Evolutionary conservation across 92 coral and sea anemone genomes (phyloP).

Genomic region (Epizoanthus scotinus): DNA sequence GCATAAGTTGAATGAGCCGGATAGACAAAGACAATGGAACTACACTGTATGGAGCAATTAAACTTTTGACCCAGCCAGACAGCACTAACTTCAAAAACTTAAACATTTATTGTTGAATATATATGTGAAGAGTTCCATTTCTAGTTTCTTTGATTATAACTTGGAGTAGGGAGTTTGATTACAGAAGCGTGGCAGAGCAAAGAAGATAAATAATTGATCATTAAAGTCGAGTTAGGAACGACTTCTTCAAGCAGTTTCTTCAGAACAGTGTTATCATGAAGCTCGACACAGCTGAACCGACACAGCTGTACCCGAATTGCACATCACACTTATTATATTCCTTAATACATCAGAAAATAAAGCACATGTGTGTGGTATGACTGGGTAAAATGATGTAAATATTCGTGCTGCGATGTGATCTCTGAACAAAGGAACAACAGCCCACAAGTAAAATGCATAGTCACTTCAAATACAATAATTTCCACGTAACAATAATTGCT

Average conservation of each 20-base stretch:
- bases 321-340: neutral
- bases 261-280: neutral
- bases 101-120: neutral
- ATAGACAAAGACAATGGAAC: neutral
- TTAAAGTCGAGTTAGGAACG: conserved; percentile 17
- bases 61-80: conserved; percentile 3
- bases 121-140: neutral
- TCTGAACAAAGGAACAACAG: conserved; percentile 35
- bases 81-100: neutral
- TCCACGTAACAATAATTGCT: conserved; percentile 29
- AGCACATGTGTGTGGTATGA: neutral
- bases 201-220: conserved; percentile 56
- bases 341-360: conserved; percentile 1
- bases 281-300: neutral
- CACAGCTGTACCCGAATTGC: conserved; percentile 5
- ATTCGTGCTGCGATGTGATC: conserved; percentile 16
- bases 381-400: neutral
- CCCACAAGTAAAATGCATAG: conserved; percentile 37
- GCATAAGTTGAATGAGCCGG: conserved; percentile 4
- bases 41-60: neutral
- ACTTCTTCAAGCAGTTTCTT: conserved; percentile 2
- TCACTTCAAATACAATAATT: conserved; percentile 16
- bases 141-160: neutral
- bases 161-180: neutral
- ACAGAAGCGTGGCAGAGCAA: conserved; percentile 68